Conservation (phyloP, 2,113 vertebrate genomes). For the Talpa occidentalis region DNA sequence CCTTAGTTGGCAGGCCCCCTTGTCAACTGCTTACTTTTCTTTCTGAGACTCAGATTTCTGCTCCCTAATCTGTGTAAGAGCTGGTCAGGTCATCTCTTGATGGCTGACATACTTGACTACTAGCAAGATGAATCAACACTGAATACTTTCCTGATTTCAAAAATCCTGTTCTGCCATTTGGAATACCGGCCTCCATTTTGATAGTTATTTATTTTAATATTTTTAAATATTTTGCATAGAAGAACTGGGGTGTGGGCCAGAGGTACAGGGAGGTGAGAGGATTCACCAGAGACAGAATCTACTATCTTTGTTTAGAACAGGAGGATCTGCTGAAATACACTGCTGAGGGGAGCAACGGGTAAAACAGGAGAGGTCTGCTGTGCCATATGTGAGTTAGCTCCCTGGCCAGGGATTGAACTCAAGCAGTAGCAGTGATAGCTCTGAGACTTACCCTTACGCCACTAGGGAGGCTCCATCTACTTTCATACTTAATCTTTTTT, state of each 20-base stretch:
- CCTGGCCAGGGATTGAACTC: no score
- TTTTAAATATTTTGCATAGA: no score
- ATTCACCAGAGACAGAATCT: no score
- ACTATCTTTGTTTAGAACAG: no score
- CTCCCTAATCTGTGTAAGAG: background rate
- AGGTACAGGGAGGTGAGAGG: no score
- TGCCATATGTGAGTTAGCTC: no score
- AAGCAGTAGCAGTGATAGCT: no score
- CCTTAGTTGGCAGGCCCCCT: background rate
- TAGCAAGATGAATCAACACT: background rate
- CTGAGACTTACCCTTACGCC: no score
- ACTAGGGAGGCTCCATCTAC: background rate
- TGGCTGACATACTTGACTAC: background rate
- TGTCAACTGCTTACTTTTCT: background rate
- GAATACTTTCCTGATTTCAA: slow-evolving; percentile 40
- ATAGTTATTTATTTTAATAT: background rate
- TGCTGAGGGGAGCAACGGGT: no score
- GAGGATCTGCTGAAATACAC: no score
- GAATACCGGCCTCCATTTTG: background rate
- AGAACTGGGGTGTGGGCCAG: no score
- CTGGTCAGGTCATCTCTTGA: background rate
- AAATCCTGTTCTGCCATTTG: background rate
- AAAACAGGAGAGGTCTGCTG: no score
- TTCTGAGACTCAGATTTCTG: background rate
- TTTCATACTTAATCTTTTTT: slow-evolving; percentile 14